phyloP scores from a whole-genome alignment of 2,888 invertebrate species.

The Amiota mariae region DNA sequence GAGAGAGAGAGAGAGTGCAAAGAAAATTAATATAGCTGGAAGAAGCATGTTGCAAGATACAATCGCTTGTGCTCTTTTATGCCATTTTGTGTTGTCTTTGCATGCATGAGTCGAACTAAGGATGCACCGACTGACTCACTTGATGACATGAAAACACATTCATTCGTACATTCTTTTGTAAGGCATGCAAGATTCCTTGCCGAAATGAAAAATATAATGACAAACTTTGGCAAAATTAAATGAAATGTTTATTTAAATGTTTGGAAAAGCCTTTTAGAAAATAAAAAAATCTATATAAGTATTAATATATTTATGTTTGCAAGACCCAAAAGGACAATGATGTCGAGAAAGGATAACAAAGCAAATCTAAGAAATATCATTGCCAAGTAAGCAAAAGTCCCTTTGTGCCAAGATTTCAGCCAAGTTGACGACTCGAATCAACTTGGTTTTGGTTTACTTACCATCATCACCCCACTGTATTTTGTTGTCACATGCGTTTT shows the following conservation, averaged over 20 bases:
- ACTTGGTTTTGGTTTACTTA: slow-evolving; percentile 7
- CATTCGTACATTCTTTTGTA: too few species aligned
- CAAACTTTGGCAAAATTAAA: slow-evolving; percentile 52
- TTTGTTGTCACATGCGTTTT: neutral
- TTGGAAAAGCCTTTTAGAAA: slow-evolving; percentile 51
- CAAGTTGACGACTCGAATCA: neutral
- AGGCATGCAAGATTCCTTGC: too few species aligned
- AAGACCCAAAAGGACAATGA: neutral
- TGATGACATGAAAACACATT: too few species aligned
- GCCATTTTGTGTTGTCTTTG: neutral
- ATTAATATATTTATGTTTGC: slow-evolving; percentile 36
- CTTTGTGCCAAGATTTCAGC: slow-evolving; percentile 20
- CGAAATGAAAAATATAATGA: neutral
- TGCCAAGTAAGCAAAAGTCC: slow-evolving; percentile 17
- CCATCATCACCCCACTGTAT: too few species aligned
- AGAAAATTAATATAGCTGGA: too few species aligned
- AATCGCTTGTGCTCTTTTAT: neutral
- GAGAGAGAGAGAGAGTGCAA: neutral
- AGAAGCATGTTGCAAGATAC: too few species aligned
- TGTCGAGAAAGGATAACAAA: neutral
- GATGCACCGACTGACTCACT: too few species aligned
- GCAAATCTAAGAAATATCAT: slow-evolving; percentile 11
- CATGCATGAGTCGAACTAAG: too few species aligned
- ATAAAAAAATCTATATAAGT: slow-evolving; percentile 33
- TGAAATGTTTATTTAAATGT: slow-evolving; percentile 67